These are phyloP conservation scores for Propithecus perrieri DNA, from an alignment of 2,797 vertebrate species.

Conservation along the genomic window DNA sequence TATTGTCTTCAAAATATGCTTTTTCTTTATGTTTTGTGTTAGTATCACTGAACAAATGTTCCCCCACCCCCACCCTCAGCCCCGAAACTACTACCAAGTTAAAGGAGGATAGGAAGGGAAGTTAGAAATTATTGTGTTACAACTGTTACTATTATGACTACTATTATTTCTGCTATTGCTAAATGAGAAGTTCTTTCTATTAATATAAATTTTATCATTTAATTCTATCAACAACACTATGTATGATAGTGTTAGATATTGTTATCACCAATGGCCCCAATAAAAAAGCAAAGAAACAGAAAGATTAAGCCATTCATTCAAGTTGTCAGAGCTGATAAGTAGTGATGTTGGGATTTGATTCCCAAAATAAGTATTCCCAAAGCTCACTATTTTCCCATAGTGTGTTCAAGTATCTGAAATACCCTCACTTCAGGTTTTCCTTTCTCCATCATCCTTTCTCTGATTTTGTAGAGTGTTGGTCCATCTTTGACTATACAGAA, in stretches of 20 bases:
- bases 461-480: neutral
- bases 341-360: neutral
- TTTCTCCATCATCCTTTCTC: neutral
- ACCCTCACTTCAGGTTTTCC: neutral
- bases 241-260: neutral
- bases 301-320: neutral
- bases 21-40: neutral
- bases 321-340: neutral
- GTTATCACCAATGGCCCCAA: neutral
- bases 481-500: neutral
- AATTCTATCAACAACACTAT: neutral
- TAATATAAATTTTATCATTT: neutral
- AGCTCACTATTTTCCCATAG: neutral
- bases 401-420: neutral
- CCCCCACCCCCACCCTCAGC: fast-evolving
- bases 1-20: neutral
- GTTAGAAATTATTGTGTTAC: neutral
- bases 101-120: neutral
- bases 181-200: neutral
- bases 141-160: neutral
- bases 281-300: neutral
- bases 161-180: neutral
- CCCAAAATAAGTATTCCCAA: neutral
- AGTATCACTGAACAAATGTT: neutral
- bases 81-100: neutral